Percentiles rank a stretch among this genome's conserved stretches.
phyloP scores from a whole-genome alignment of 2,113 vertebrate species.

The Seriola dumerili region DNA sequence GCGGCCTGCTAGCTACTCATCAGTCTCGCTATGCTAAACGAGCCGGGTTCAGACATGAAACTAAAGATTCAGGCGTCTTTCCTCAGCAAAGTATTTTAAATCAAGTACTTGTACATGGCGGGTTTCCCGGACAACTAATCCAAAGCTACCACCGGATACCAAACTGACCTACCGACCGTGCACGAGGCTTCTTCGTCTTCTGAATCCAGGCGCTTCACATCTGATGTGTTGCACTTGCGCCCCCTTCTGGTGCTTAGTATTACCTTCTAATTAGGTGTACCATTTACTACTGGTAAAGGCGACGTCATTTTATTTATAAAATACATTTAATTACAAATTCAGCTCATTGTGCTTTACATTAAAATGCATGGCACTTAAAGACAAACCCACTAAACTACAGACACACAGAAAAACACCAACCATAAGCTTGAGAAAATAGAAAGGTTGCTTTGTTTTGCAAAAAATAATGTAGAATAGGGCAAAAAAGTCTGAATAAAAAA shows the following conservation, averaged over 20 bases:
- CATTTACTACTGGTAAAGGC: neutral
- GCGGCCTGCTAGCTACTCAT: neutral
- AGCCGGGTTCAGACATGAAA: neutral
- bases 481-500: too few relatives aligned
- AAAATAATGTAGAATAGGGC: too few relatives aligned
- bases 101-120: neutral
- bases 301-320: neutral
- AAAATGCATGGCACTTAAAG: neutral
- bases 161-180: neutral
- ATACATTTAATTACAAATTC: too few relatives aligned
- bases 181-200: neutral
- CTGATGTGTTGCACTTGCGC: neutral
- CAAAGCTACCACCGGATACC: neutral
- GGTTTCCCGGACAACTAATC: conserved; percentile 37
- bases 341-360: too few relatives aligned
- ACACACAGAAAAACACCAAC: neutral
- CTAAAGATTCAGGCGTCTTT: neutral
- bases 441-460: too few relatives aligned
- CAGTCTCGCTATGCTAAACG: neutral
- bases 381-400: neutral
- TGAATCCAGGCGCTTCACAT: neutral
- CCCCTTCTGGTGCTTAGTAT: neutral
- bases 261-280: neutral
- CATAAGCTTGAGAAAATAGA: too few relatives aligned
- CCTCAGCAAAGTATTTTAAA: neutral